These are phyloP conservation scores for Cyclina sinensis DNA, from an alignment of 1,140 invertebrate species.

Conservation along the genomic window DNA sequence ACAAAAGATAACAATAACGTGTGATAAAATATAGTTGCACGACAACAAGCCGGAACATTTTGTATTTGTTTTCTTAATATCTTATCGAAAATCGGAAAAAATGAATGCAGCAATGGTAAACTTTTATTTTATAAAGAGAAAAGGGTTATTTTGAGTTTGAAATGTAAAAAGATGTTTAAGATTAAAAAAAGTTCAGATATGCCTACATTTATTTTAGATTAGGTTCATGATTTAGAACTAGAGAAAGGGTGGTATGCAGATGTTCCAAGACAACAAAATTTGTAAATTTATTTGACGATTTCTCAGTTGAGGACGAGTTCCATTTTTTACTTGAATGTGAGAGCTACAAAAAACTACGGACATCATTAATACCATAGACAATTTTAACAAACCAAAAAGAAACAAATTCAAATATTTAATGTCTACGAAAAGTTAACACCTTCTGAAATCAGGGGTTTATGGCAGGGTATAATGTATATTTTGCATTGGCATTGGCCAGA, in stretches of 20 bases:
- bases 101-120: no score
- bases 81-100: no score
- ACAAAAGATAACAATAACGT: no score
- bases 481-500: no score
- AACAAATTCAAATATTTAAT: not conserved
- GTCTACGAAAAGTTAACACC: not conserved
- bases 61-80: no score
- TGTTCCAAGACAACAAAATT: not conserved
- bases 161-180: not conserved
- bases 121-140: not conserved
- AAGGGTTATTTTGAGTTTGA: not conserved
- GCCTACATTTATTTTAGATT: not conserved
- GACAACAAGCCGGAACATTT: no score
- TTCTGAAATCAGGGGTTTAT: not conserved
- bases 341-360: not conserved
- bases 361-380: not conserved
- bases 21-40: no score
- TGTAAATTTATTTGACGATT: not conserved
- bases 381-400: not conserved
- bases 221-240: not conserved
- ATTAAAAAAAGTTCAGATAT: not conserved
- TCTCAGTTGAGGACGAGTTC: not conserved
- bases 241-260: not conserved
- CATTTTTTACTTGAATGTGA: conserved; percentile 9
- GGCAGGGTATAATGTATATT: no score